phyloP scores from a whole-genome alignment of 1,140 invertebrate species.

The Dendrolimus kikuchii region DNA sequence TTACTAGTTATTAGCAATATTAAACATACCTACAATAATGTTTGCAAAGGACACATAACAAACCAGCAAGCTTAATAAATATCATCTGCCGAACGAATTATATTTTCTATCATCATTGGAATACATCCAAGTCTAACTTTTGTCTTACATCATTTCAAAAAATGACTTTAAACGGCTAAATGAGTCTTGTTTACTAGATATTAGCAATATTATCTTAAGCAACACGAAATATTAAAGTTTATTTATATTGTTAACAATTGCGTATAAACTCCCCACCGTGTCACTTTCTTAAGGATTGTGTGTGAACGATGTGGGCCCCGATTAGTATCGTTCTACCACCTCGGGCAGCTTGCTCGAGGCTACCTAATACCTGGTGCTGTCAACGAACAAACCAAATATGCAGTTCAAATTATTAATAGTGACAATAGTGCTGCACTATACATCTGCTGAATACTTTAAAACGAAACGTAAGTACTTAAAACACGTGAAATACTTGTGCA shows the following conservation, averaged over 20 bases:
- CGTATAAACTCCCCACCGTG: conserved; percentile 43
- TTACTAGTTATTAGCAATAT: conserved; percentile 21
- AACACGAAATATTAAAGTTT: conserved; percentile 49
- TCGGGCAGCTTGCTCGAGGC: conserved; percentile 41
- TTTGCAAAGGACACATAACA: too few relatives aligned
- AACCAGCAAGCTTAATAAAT: too few relatives aligned
- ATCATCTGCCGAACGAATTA: too few relatives aligned
- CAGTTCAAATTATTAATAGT: conserved; percentile 52
- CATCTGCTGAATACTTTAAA: conserved; percentile 50
- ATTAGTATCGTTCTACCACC: conserved; percentile 44
- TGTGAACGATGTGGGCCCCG: conserved; percentile 22
- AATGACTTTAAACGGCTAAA: too few relatives aligned
- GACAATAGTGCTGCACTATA: conserved; percentile 39
- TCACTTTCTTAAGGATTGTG: conserved; percentile 26
- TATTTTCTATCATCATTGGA: too few relatives aligned
- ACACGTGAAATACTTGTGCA: conserved; percentile 3
- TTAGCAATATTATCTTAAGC: conserved; percentile 32
- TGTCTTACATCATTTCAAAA: too few relatives aligned
- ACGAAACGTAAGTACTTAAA: conserved; percentile 53
- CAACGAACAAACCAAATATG: conserved; percentile 27
- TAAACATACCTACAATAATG: too few relatives aligned
- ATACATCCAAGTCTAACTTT: too few relatives aligned
- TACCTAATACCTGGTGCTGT: conserved; percentile 18
- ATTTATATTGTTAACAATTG: conserved; percentile 61
- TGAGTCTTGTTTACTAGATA: conserved; percentile 9